These are phyloP conservation scores for Nettapus auritus DNA, from an alignment of 2,113 vertebrate genomes.

Conservation along the genomic window DNA sequence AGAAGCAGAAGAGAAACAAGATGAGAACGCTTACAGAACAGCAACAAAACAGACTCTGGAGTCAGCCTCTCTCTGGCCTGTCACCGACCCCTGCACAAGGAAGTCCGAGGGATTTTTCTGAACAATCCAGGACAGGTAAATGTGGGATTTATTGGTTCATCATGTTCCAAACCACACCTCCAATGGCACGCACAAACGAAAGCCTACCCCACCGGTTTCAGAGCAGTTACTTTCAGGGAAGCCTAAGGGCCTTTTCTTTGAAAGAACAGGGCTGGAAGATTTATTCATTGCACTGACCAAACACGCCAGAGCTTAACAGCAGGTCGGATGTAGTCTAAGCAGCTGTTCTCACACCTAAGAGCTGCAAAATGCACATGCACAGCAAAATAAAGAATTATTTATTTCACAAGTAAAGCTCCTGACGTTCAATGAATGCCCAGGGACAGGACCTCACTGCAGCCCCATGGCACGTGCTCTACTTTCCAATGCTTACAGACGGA, in stretches of 20 bases:
- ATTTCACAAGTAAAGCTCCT: neutral
- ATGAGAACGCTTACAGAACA: neutral
- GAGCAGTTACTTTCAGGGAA: neutral
- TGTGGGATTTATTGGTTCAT: neutral
- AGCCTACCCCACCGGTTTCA: neutral
- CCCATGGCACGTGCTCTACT: neutral
- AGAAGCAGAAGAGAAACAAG: conserved; percentile 28
- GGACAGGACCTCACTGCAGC: neutral
- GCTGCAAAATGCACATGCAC: neutral
- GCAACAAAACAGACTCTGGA: neutral
- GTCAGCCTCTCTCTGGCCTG: neutral
- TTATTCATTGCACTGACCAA: neutral
- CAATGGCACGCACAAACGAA: neutral
- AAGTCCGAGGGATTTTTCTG: neutral
- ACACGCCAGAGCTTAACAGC: neutral
- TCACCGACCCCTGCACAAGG: neutral
- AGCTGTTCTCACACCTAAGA: neutral
- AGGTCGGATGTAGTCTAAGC: neutral
- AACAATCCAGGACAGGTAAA: neutral
- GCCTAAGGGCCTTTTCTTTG: neutral
- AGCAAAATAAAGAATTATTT: conserved; percentile 1
- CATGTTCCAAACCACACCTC: neutral
- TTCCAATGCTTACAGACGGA: neutral
- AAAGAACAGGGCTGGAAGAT: neutral
- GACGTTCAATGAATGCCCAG: neutral